Evolutionary conservation across 64 coral and sea anemone species (phyloP).

Genomic region (Montipora sp.): DNA sequence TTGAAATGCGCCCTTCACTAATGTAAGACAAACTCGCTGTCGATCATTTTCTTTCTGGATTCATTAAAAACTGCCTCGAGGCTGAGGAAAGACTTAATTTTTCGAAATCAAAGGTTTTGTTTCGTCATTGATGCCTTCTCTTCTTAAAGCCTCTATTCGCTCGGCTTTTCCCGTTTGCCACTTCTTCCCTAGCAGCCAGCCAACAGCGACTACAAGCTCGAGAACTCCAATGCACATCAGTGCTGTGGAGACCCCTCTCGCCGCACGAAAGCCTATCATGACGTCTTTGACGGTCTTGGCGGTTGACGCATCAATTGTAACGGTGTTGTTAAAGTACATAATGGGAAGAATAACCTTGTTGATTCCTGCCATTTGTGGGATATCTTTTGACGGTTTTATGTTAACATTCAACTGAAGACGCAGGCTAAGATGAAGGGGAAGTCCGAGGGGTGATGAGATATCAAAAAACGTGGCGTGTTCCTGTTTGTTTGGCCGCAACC

Average conservation of each 20-base stretch:
- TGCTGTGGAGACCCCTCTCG: conserved; percentile 12
- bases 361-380: conserved; percentile 45
- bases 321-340: conserved; percentile 70
- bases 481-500: conserved; percentile 65
- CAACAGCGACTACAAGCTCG: not conserved
- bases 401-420: conserved; percentile 72
- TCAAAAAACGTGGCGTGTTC: conserved; percentile 74
- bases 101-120: not conserved
- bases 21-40: too few relatives aligned
- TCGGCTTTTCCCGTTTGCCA: not conserved
- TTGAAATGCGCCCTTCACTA: too few relatives aligned
- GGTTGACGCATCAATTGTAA: conserved; percentile 38
- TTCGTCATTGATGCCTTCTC: not conserved
- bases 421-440: conserved; percentile 60
- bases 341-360: conserved; percentile 66
- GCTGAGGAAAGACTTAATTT: too few relatives aligned
- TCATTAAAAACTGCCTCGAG: too few relatives aligned
- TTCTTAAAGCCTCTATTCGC: not conserved
- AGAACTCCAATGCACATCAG: conserved; percentile 20
- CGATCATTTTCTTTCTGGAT: too few relatives aligned
- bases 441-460: conserved; percentile 71
- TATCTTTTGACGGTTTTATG: conserved; percentile 48
- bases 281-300: conserved; percentile 34
- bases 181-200: not conserved
- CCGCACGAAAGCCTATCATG: not conserved